phyloP scores from a whole-genome alignment of 2,888 invertebrate genomes.

The Euclidia mi region DNA sequence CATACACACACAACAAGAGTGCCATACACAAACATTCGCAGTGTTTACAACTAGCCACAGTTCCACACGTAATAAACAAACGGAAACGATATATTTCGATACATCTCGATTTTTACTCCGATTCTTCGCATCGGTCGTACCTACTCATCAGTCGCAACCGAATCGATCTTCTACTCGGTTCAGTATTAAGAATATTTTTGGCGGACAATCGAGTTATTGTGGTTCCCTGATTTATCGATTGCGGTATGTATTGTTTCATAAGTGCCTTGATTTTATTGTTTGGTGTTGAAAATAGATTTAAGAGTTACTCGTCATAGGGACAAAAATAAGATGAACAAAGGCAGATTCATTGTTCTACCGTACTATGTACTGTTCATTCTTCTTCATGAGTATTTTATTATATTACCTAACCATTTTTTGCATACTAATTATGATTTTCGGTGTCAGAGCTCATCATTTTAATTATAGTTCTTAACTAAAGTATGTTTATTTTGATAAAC shows the following conservation, averaged over 20 bases:
- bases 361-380: no score
- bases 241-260: slow-evolving; percentile 21
- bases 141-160: slow-evolving; percentile 55
- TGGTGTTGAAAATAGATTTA: slow-evolving; percentile 24
- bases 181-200: slow-evolving; percentile 44
- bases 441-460: no score
- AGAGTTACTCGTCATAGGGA: slow-evolving; percentile 1
- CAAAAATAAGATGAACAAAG: no score
- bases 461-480: no score
- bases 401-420: no score
- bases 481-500: no score
- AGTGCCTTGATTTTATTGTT: slow-evolving; percentile 8
- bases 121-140: slow-evolving; percentile 50
- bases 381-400: no score
- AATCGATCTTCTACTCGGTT: slow-evolving; percentile 59
- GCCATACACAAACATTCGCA: slow-evolving; percentile 51
- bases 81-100: slow-evolving; percentile 71
- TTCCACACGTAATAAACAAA: slow-evolving; percentile 80
- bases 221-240: slow-evolving; percentile 27
- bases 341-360: no score
- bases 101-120: slow-evolving; percentile 75
- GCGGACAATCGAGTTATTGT: slow-evolving; percentile 39
- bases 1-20: slow-evolving; percentile 17
- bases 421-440: no score
- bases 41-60: slow-evolving; percentile 64